Evolutionary conservation across 1,140 invertebrate species (phyloP), one percentile per base, ranked within the genome.

Genomic region (Philotrypesis tridentata): DNA sequence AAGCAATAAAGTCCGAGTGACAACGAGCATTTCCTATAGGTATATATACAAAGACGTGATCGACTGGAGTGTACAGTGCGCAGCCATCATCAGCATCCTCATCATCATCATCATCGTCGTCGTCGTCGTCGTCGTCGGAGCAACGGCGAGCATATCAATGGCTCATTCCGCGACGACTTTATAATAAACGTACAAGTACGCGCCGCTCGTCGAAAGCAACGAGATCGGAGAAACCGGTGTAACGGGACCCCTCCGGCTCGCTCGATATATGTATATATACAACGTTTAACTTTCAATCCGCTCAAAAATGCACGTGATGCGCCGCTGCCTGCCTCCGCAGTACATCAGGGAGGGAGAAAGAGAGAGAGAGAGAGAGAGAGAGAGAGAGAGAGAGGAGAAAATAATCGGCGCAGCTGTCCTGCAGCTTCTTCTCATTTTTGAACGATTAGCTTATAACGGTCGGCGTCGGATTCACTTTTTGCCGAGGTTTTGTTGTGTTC

Each of bases 221-320:
- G 21, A 71, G 73, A 76, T 68, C 17, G 68, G 75, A 78, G 81
- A 82, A 82, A 82, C 74, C 75, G 81, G 68, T 78, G 70, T 82
- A 82, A 82, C 81, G 75, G 80, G 43, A 82, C 40, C 48, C 25
- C 11, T n/a, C n/a, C 11, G 55, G 5, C 11, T 78, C 27, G 55
- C 27, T 25, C 23, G 43, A 21, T 65, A 17, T 67, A 43, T 11
- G 23, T 61, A 9, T 25, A 23, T 60, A 70, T 29, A 76, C 6
- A 31, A 33, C n/a, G 12, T 14, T 21, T 17, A 40, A 55, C 48
- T 55, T 55, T 55, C 48, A 55, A 55, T 55, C 40, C 37, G 43
- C 68, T 14, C 29, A 71, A 40, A 71, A 37, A 37, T 71, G 31
- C 48, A 55, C 48, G 48, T 8, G 48, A 55, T 55, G 48, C 48